A percentile compares a stretch with the other conserved stretches of the same genome.
Conservation (phyloP, 2,113 vertebrate species). For the Smithornis capensis region DNA sequence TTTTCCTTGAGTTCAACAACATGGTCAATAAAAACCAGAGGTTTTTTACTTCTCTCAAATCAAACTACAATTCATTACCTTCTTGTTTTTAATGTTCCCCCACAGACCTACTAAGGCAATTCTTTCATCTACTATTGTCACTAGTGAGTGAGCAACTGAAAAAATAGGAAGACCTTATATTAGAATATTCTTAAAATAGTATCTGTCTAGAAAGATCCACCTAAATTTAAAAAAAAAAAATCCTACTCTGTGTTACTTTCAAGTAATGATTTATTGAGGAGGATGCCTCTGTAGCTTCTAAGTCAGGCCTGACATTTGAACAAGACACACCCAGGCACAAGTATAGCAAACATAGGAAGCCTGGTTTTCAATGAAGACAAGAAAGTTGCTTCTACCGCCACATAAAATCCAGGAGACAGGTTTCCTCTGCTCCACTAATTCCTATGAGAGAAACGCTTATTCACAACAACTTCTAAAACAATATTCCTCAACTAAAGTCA, state of each 20-base stretch:
- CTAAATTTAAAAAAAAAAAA: neutral
- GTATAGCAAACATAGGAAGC: neutral
- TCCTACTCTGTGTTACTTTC: neutral
- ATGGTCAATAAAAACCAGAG: neutral
- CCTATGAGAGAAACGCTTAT: neutral
- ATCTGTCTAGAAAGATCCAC: neutral
- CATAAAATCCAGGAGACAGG: neutral
- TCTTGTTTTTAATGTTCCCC: neutral
- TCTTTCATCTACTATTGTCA: neutral
- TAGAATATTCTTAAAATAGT: neutral
- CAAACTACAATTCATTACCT: neutral
- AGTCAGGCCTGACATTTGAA: slow-evolving; percentile 39
- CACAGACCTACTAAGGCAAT: neutral
- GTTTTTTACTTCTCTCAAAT: neutral
- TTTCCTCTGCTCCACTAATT: neutral
- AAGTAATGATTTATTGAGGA: slow-evolving; percentile 1
- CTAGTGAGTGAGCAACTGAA: neutral
- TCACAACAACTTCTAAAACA: neutral
- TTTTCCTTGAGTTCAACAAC: neutral
- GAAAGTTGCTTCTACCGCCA: neutral
- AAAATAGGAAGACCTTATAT: neutral
- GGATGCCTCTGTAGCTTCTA: slow-evolving; percentile 10
- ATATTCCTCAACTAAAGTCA: neutral
- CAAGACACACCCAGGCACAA: neutral
- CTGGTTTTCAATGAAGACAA: neutral